Percentiles rank a stretch among this genome's conserved stretches.
These are phyloP conservation scores for Pycnomerus fuliginosus DNA, from an alignment of 2,888 invertebrate genomes.

Conservation along the genomic window DNA sequence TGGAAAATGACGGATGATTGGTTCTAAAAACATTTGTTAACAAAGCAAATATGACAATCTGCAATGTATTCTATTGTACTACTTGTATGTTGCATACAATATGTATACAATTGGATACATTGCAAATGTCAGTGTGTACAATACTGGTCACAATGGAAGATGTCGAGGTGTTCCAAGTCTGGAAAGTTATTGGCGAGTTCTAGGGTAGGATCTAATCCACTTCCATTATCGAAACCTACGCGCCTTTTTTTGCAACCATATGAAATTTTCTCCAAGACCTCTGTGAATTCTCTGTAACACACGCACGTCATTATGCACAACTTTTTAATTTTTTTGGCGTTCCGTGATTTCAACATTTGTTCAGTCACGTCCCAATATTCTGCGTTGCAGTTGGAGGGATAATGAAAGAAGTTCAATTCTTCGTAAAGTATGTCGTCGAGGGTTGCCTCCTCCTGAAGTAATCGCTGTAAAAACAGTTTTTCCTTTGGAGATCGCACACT, in stretches of 20 bases:
- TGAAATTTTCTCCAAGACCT: too few relatives aligned
- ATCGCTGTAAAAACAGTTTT: conserved; percentile 4
- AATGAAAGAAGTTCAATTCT: conserved; percentile 10
- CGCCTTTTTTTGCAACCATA: too few relatives aligned
- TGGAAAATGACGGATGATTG: conserved; percentile 2
- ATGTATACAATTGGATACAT: too few relatives aligned
- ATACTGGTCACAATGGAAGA: conserved; percentile 7
- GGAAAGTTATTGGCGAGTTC: conserved; percentile 6
- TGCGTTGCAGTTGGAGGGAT: conserved; percentile 1
- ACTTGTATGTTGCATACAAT: too few relatives aligned
- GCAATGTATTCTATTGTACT: too few relatives aligned
- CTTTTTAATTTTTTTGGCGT: conserved; percentile 1
- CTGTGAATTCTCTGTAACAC: neutral
- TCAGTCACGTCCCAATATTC: conserved; percentile 2
- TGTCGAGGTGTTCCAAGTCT: conserved; percentile 5
- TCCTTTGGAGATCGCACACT: too few relatives aligned
- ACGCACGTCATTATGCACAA: conserved; percentile 5
- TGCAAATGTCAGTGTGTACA: too few relatives aligned
- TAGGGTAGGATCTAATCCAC: conserved; percentile 1
- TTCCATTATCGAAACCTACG: too few relatives aligned
- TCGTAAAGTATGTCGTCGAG: conserved; percentile 8
- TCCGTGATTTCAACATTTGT: conserved; percentile 9
- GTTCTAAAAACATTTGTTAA: conserved; percentile 3
- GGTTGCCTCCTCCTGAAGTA: conserved; percentile 4
- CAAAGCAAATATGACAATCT: too few relatives aligned